These are phyloP conservation scores for Drosophila parabipectinata DNA, from an alignment of 1,140 invertebrate species.

Conservation along the genomic window DNA sequence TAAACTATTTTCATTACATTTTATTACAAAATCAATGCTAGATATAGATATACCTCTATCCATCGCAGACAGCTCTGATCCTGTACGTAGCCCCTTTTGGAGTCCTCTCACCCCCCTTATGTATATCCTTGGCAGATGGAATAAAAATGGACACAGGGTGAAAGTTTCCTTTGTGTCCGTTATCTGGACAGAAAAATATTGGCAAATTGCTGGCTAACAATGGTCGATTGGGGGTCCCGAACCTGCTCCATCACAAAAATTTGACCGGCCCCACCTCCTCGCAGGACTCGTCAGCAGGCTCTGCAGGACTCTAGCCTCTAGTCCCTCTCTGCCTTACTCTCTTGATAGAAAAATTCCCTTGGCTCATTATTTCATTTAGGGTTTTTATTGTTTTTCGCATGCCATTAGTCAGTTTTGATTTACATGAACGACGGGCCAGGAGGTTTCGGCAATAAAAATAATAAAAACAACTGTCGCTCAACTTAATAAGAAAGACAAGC, in stretches of 20 bases:
- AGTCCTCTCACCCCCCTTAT: not conserved
- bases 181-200: conserved; percentile 55
- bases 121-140: not conserved
- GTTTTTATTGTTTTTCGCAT: conserved; percentile 82
- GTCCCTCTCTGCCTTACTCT: not conserved
- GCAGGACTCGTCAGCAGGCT: not conserved
- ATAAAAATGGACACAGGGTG: conserved; percentile 11
- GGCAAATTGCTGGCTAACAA: conserved; percentile 57
- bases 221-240: conserved; percentile 7
- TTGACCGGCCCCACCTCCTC: not conserved
- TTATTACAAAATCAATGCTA: too few species aligned
- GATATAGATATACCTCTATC: not conserved
- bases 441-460: conserved; percentile 69
- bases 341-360: conserved; percentile 25
- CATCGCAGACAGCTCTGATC: not conserved
- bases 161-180: conserved; percentile 31
- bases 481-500: conserved; percentile 71
- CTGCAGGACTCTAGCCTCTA: not conserved
- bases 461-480: conserved; percentile 81
- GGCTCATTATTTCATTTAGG: conserved; percentile 79
- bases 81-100: not conserved
- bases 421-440: conserved; percentile 44
- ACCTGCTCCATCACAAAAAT: conserved; percentile 13
- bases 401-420: conserved; percentile 81
- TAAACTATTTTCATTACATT: too few species aligned